Evolutionary conservation across 2,113 vertebrate genomes (phyloP).

Genomic region (Pelecanus crispus): DNA sequence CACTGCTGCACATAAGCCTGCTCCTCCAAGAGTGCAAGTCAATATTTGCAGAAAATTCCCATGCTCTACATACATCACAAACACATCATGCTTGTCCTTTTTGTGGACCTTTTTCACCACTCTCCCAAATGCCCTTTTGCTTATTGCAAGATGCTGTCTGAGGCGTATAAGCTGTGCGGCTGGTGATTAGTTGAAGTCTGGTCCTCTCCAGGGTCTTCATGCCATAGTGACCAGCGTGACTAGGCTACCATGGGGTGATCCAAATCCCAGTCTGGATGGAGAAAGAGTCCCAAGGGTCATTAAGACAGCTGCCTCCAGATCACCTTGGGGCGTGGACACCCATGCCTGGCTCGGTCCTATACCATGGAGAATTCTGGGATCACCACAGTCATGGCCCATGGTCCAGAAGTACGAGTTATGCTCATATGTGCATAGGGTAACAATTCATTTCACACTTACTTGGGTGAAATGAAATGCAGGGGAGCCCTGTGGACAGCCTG

Average conservation of each 20-base stretch:
- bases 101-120: background rate
- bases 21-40: background rate
- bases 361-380: background rate
- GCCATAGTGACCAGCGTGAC: background rate
- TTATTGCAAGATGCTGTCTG: background rate
- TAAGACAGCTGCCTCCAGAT: background rate
- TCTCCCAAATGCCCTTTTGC: background rate
- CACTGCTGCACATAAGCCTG: background rate
- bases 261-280: background rate
- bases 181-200: background rate
- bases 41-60: background rate
- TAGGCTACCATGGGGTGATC: background rate
- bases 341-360: background rate
- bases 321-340: background rate
- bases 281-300: background rate
- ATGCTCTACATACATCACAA: background rate
- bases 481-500: background rate
- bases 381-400: no score
- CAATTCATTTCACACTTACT: background rate
- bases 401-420: accelerated
- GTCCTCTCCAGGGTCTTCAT: background rate
- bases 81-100: background rate
- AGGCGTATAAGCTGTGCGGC: background rate
- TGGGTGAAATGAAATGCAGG: background rate
- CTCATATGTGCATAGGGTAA: accelerated